Percentiles rank a stretch among this genome's conserved stretches.
These are phyloP conservation scores for Uloborus plumipes DNA, from an alignment of 2,888 invertebrate species.

Conservation along the genomic window DNA sequence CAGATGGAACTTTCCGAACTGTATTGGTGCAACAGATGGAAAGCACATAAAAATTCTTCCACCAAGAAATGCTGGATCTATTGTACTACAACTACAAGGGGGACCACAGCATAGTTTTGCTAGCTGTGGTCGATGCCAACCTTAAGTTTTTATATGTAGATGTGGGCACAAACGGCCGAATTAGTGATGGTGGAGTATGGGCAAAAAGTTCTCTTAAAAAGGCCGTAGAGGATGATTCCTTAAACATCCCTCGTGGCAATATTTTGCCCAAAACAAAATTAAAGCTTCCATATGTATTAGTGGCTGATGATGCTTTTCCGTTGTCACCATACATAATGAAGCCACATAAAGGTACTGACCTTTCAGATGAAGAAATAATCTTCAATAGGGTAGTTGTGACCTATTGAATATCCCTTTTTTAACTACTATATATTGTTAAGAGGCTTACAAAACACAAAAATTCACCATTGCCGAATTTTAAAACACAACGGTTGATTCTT, in stretches of 20 bases:
- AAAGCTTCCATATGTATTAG: background rate
- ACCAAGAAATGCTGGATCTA: constrained; percentile 5
- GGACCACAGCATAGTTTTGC: constrained; percentile 2
- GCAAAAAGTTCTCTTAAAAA: constrained; percentile 1
- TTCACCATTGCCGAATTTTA: too few relatives aligned
- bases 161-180: constrained; percentile 16
- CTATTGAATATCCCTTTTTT: too few relatives aligned
- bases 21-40: constrained; percentile 7
- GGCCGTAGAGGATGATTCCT: background rate
- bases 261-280: background rate
- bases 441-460: too few relatives aligned
- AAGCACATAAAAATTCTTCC: constrained; percentile 11
- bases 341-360: too few relatives aligned
- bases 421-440: too few relatives aligned
- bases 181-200: constrained; percentile 13
- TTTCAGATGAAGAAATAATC: too few relatives aligned
- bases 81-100: constrained; percentile 16
- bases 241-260: constrained; percentile 7
- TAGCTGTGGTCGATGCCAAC: constrained; percentile 21
- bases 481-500: too few relatives aligned
- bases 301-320: constrained; percentile 21
- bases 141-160: constrained; percentile 15
- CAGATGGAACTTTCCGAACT: constrained; percentile 11
- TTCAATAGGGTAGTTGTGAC: too few relatives aligned
- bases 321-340: too few relatives aligned